Conservation (phyloP, 2,888 invertebrate genomes). For the Pristionchus arcanus region DNA sequence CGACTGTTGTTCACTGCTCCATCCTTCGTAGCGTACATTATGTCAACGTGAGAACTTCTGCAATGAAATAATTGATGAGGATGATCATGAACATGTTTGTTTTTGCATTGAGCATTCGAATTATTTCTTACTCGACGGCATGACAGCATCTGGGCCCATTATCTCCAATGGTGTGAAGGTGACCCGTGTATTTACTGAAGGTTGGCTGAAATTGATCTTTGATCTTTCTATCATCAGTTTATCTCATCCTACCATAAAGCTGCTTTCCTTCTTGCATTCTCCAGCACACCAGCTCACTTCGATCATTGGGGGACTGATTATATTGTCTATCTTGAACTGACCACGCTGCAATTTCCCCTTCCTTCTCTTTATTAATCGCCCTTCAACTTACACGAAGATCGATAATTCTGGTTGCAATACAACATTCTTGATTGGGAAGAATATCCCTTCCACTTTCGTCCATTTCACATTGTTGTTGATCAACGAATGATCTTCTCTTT, state of each 20-base stretch:
- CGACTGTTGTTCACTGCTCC: not conserved
- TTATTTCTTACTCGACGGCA: not conserved
- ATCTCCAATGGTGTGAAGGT: not conserved
- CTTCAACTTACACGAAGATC: not conserved
- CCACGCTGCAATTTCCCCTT: not conserved
- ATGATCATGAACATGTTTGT: not conserved
- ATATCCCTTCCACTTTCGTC: not conserved
- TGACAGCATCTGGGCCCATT: conserved; percentile 10
- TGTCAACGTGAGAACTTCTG: not conserved
- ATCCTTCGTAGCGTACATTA: not conserved
- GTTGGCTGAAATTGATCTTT: not conserved
- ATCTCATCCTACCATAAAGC: not conserved
- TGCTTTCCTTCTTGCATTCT: not conserved
- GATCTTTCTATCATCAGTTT: not conserved
- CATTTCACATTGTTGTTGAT: not conserved
- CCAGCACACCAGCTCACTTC: not conserved
- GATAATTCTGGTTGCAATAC: not conserved
- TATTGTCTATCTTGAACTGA: not conserved
- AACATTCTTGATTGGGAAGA: conserved; percentile 16
- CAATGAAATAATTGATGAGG: not conserved
- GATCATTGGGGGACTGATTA: not conserved
- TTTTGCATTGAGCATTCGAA: no score
- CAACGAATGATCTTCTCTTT: not conserved
- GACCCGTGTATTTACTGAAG: not conserved
- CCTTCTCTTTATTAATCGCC: not conserved